These are phyloP conservation scores for Anastatus disparis DNA, from an alignment of 1,140 invertebrate species.

Conservation along the genomic window DNA sequence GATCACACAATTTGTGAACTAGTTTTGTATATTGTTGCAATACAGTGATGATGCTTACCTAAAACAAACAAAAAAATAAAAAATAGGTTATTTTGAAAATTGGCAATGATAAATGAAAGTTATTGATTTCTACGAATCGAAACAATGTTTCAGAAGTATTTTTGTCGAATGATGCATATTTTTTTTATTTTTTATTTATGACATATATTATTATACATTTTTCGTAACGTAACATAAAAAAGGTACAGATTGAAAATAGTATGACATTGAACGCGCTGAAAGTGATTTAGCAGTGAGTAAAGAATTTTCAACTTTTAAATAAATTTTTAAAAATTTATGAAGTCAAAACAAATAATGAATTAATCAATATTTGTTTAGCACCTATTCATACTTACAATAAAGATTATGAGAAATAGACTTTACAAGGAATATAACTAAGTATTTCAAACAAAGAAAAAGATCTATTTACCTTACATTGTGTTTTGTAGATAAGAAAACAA, in stretches of 20 bases:
- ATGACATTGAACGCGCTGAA: too few relatives aligned
- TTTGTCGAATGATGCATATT: too few relatives aligned
- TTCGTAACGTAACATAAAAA: too few relatives aligned
- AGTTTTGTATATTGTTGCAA: too few relatives aligned
- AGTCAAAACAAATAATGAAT: background rate
- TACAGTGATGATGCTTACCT: background rate
- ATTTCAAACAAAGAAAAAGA: constrained; percentile 4
- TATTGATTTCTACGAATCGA: too few relatives aligned
- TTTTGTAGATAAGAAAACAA: background rate
- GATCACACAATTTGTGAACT: too few relatives aligned
- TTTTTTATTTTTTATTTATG: too few relatives aligned
- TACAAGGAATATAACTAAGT: constrained; percentile 3
- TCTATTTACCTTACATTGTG: background rate
- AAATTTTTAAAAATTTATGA: background rate
- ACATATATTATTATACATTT: too few relatives aligned
- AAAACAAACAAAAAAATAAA: constrained; percentile 1
- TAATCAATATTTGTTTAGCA: constrained; percentile 9
- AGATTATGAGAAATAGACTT: constrained; percentile 2
- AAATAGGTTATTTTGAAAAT: background rate
- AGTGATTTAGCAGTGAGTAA: too few relatives aligned
- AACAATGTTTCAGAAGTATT: too few relatives aligned
- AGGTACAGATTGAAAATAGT: too few relatives aligned
- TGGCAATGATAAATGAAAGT: background rate
- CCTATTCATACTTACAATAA: constrained; percentile 12
- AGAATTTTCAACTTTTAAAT: too few relatives aligned